Evolutionary conservation across 2,113 vertebrate genomes (phyloP).

Genomic region (Elephas maximus): DNA sequence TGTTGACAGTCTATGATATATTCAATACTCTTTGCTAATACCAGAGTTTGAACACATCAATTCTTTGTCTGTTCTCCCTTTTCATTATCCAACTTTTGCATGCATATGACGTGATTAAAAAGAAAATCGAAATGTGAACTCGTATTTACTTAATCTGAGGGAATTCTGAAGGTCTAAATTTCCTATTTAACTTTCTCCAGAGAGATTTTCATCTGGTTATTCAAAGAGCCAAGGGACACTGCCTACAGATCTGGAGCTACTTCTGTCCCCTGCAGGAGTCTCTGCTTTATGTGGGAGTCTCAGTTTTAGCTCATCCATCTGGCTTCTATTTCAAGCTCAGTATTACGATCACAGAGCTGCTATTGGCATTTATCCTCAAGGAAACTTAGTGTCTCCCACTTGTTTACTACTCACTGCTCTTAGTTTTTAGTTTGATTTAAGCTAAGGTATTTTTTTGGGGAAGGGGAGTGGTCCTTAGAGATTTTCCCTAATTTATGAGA

Average conservation of each 20-base stretch:
- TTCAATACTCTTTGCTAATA: too few relatives aligned
- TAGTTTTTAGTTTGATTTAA: background rate
- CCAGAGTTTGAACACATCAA: too few relatives aligned
- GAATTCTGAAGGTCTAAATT: background rate
- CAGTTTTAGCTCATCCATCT: background rate
- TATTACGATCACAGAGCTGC: background rate
- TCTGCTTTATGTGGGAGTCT: background rate
- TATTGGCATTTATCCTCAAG: background rate
- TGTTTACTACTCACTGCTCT: background rate
- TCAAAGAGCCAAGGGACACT: background rate
- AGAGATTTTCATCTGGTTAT: background rate
- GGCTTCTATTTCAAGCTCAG: background rate
- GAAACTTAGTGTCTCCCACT: background rate
- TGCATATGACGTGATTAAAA: too few relatives aligned
- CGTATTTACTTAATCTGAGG: background rate
- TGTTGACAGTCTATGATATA: too few relatives aligned
- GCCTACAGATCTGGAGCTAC: background rate
- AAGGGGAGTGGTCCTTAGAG: background rate
- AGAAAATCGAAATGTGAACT: background rate
- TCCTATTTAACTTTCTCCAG: background rate
- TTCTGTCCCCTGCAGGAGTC: background rate
- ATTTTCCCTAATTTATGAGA: background rate
- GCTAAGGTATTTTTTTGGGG: background rate
- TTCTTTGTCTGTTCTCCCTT: too few relatives aligned
- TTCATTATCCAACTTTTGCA: too few relatives aligned